Evolutionary conservation across 2,113 vertebrate species (phyloP).

Genomic region (Chrysemys picta): DNA sequence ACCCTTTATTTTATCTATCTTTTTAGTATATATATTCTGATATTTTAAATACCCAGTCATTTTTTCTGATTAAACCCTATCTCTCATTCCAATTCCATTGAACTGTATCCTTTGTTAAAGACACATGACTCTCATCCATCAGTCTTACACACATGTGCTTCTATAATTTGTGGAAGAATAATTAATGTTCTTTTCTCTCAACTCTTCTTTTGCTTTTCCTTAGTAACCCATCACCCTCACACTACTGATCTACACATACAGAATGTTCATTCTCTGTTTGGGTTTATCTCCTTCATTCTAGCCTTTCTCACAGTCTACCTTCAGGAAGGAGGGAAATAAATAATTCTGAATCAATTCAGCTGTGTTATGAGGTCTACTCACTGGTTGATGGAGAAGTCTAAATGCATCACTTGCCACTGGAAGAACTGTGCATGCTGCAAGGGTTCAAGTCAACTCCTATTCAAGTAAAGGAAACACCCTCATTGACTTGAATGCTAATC

Average conservation of each 20-base stretch:
- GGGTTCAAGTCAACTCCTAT: not conserved
- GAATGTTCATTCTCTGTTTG: not conserved
- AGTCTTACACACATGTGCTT: not conserved
- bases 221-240: not conserved
- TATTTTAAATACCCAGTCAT: not conserved
- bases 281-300: not conserved
- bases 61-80: not conserved
- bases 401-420: not conserved
- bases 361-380: not conserved
- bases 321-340: not conserved
- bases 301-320: not conserved
- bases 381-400: not conserved
- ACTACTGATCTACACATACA: not conserved
- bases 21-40: not conserved
- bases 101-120: not conserved
- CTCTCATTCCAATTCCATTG: not conserved
- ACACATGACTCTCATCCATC: not conserved
- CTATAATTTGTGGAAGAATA: not conserved
- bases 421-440: not conserved
- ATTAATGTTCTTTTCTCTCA: not conserved
- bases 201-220: not conserved
- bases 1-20: not conserved
- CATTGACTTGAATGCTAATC: not conserved
- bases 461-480: not conserved
- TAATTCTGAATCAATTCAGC: not conserved